Evolutionary conservation across 2,113 vertebrate genomes (phyloP).

Genomic region (Macquaria australasica): DNA sequence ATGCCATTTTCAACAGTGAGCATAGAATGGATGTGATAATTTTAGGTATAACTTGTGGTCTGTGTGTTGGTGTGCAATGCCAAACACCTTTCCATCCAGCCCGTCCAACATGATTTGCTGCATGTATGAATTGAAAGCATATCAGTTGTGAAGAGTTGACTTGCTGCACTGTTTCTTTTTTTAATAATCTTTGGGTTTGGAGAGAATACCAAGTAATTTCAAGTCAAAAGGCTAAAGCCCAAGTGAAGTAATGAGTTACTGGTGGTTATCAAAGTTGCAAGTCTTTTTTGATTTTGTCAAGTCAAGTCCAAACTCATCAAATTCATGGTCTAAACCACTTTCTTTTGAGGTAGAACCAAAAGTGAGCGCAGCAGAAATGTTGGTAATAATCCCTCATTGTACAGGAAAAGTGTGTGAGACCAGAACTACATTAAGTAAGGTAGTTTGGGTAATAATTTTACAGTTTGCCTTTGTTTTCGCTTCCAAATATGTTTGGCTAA

Average conservation of each 20-base stretch:
- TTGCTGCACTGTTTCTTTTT: too few relatives aligned
- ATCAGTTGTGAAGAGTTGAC: too few relatives aligned
- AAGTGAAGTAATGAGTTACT: too few relatives aligned
- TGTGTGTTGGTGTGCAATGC: not conserved
- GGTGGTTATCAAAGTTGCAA: too few relatives aligned
- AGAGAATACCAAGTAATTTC: too few relatives aligned
- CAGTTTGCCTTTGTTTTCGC: not conserved
- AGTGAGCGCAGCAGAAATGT: too few relatives aligned
- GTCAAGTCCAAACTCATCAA: not conserved
- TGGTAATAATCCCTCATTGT: not conserved
- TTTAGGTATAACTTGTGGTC: not conserved
- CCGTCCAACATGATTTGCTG: too few relatives aligned
- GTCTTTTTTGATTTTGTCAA: not conserved
- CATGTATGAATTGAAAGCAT: too few relatives aligned
- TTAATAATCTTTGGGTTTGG: too few relatives aligned
- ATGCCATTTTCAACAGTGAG: not conserved
- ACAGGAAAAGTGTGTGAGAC: not conserved
- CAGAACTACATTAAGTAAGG: too few relatives aligned
- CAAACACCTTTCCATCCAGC: not conserved
- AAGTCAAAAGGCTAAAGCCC: too few relatives aligned
- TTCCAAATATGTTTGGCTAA: not conserved
- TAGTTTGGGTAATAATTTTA: not conserved
- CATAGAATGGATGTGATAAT: not conserved
- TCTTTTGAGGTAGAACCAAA: not conserved
- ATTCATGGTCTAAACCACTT: not conserved